These are phyloP conservation scores for Callipepla squamata DNA, from an alignment of 2,113 vertebrate species.

Conservation along the genomic window DNA sequence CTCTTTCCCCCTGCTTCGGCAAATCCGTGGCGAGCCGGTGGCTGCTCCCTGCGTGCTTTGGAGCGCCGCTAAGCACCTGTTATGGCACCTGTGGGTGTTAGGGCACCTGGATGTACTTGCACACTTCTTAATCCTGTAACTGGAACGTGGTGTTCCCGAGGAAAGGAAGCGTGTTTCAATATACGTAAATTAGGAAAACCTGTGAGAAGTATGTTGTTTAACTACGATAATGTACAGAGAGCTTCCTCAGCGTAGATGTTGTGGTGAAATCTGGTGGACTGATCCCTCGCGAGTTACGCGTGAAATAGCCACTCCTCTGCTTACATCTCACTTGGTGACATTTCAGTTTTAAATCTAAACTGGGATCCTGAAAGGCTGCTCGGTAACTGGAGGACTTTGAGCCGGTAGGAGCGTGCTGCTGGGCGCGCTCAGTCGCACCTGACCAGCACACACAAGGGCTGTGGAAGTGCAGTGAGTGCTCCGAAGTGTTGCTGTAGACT, in stretches of 20 bases:
- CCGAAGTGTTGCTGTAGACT: accelerated
- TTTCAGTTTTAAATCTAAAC: not conserved
- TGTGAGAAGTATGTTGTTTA: not conserved
- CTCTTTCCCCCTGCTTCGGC: not conserved
- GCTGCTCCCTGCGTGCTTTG: not conserved
- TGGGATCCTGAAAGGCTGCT: not conserved
- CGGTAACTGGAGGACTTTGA: not conserved
- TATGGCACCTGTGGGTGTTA: accelerated
- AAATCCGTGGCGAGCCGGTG: not conserved
- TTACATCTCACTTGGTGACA: not conserved
- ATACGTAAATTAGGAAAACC: accelerated
- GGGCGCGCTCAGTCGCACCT: not conserved
- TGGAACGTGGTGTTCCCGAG: not conserved
- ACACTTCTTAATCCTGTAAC: not conserved
- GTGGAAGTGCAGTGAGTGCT: not conserved
- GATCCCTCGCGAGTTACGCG: not conserved
- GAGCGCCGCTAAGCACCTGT: not conserved
- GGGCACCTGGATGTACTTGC: not conserved
- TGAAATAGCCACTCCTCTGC: accelerated
- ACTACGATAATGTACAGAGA: not conserved
- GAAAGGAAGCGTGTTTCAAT: not conserved
- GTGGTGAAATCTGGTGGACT: not conserved
- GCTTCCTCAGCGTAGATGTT: not conserved
- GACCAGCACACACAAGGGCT: too few species aligned
- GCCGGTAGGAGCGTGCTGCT: not conserved